These are phyloP conservation scores for Heterochromis multidens DNA, from an alignment of 2,113 vertebrate species.

Conservation along the genomic window DNA sequence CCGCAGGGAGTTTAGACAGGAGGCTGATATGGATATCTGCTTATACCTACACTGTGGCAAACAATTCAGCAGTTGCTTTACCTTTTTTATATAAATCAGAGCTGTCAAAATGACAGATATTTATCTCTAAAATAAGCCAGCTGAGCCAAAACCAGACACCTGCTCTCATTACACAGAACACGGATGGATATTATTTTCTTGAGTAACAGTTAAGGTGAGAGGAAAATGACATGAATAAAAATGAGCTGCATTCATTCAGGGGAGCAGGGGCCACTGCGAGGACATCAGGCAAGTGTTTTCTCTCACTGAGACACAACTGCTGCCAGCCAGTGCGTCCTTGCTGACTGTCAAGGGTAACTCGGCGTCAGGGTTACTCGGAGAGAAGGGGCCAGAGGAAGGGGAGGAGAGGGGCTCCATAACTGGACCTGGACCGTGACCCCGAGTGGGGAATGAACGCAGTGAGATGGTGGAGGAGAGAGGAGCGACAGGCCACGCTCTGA, in stretches of 20 bases:
- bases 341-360: constrained; percentile 38
- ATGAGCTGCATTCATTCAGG: background rate
- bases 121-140: background rate
- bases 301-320: constrained; percentile 32
- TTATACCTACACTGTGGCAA: background rate
- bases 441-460: background rate
- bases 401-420: constrained; percentile 18
- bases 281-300: constrained; percentile 31
- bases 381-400: background rate
- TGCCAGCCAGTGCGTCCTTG: constrained; percentile 46
- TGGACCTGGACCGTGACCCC: constrained; percentile 23
- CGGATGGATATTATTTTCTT: background rate
- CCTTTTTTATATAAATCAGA: background rate
- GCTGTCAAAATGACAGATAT: background rate
- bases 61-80: background rate
- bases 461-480: constrained; percentile 1
- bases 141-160: background rate
- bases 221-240: background rate
- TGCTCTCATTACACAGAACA: background rate
- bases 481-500: constrained; percentile 13
- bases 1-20: background rate
- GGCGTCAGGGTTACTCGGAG: constrained; percentile 45
- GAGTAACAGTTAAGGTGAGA: background rate
- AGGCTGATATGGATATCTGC: background rate
- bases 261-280: background rate